These are phyloP conservation scores for Heterodera filipjevi DNA, from an alignment of 2,888 invertebrate genomes.

Conservation along the genomic window DNA sequence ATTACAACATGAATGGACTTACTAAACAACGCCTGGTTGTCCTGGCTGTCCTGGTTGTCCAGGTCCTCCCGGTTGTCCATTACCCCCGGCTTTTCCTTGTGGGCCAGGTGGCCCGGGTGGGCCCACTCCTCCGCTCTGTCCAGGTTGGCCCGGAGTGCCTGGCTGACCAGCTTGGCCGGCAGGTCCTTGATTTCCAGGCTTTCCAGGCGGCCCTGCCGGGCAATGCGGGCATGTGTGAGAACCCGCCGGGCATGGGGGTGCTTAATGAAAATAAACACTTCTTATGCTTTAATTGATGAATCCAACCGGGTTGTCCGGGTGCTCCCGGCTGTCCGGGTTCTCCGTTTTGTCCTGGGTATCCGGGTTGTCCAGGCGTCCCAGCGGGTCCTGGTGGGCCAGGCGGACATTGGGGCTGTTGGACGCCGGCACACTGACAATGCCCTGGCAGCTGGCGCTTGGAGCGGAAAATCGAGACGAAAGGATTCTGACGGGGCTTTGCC, in stretches of 20 bases:
- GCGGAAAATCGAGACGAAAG: slow-evolving; percentile 57
- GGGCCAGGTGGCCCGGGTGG: slow-evolving; percentile 48
- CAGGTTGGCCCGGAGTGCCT: slow-evolving; percentile 45
- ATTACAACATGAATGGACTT: not conserved
- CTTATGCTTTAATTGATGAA: not conserved
- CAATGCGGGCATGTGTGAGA: slow-evolving; percentile 25
- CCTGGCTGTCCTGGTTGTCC: slow-evolving; percentile 40
- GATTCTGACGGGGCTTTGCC: slow-evolving; percentile 55
- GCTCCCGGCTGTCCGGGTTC: slow-evolving; percentile 37
- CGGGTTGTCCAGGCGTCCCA: slow-evolving; percentile 42
- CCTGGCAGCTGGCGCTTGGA: slow-evolving; percentile 50
- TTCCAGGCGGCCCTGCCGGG: slow-evolving; percentile 26
- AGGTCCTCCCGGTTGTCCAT: slow-evolving; percentile 39
- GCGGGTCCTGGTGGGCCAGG: slow-evolving; percentile 49
- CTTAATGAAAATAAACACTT: not conserved
- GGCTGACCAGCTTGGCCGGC: slow-evolving; percentile 36
- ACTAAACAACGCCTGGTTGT: slow-evolving; percentile 22
- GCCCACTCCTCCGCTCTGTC: slow-evolving; percentile 49
- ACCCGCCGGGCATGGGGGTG: slow-evolving; percentile 33
- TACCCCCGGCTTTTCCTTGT: slow-evolving; percentile 32
- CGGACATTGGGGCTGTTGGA: slow-evolving; percentile 29
- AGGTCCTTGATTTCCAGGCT: not conserved
- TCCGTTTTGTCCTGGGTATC: slow-evolving; percentile 45
- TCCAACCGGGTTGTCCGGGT: slow-evolving; percentile 36
- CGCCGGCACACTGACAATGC: slow-evolving; percentile 48